These are phyloP conservation scores for Tychaedon coryphoeus DNA, from an alignment of 2,113 vertebrate genomes.

Conservation along the genomic window DNA sequence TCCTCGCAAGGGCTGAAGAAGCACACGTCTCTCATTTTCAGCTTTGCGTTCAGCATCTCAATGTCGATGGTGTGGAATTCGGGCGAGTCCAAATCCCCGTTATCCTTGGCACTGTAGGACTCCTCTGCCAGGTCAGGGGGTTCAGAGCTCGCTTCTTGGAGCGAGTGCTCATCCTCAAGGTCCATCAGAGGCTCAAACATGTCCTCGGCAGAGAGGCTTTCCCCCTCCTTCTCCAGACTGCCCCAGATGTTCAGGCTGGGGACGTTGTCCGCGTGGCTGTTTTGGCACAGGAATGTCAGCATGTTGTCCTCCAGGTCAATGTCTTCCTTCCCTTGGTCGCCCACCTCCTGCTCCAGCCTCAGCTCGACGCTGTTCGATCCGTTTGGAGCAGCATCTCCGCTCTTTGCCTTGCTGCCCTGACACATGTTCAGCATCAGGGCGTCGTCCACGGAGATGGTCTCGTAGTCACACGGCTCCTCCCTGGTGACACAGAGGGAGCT, in stretches of 20 bases:
- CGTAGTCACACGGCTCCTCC: slow-evolving; percentile 77
- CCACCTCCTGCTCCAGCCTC: background rate
- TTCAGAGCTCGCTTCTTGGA: slow-evolving; percentile 34
- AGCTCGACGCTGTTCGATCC: background rate
- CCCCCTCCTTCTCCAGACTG: slow-evolving; percentile 61
- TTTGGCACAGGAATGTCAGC: slow-evolving; percentile 63
- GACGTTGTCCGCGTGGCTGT: slow-evolving; percentile 49
- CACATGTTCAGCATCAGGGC: slow-evolving; percentile 84
- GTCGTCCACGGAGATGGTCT: slow-evolving; percentile 81
- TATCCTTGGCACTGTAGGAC: background rate
- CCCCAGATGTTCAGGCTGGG: slow-evolving; percentile 70
- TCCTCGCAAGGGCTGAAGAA: slow-evolving; percentile 77
- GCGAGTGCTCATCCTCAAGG: slow-evolving; percentile 59
- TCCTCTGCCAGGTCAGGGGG: slow-evolving; percentile 64
- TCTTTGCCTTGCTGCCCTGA: slow-evolving; percentile 72
- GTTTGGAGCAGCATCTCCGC: background rate
- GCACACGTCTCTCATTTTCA: slow-evolving; percentile 81
- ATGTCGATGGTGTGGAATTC: slow-evolving; percentile 77
- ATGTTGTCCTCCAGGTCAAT: slow-evolving; percentile 46
- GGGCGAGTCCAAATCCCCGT: background rate
- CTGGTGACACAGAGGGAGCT: slow-evolving; percentile 72
- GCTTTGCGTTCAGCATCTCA: slow-evolving; percentile 77
- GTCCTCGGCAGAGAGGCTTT: slow-evolving; percentile 29
- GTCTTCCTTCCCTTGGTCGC: background rate
- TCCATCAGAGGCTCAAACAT: slow-evolving; percentile 59